Conservation (phyloP, 30 jellyfish, hydroid and myxozoan genomes). For the Cassiopea xamachana region DNA sequence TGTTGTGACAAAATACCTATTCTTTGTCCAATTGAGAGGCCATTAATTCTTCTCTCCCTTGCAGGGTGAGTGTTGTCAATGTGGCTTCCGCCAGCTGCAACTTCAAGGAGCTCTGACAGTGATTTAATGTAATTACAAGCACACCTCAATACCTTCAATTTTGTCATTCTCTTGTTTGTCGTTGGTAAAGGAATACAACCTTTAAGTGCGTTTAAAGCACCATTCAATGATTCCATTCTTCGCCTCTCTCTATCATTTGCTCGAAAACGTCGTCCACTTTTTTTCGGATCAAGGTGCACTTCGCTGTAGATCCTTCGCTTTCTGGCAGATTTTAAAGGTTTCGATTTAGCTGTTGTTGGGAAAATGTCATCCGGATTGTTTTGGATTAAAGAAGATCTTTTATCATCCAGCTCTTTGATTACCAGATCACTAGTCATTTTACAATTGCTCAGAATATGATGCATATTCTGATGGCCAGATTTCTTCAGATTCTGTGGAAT, state of each 20-base stretch:
- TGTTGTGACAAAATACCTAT: constrained; percentile 47
- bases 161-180: constrained; percentile 81
- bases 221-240: constrained; percentile 91
- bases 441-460: not conserved
- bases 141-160: constrained; percentile 71
- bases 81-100: constrained; percentile 25
- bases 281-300: constrained; percentile 87
- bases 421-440: constrained; percentile 26
- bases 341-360: not conserved
- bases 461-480: not conserved
- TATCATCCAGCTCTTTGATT: constrained; percentile 54
- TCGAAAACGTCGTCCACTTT: constrained; percentile 93
- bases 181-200: constrained; percentile 85
- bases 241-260: constrained; percentile 95
- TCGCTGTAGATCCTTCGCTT: constrained; percentile 86
- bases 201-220: constrained; percentile 88
- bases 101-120: constrained; percentile 73
- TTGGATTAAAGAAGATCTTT: constrained; percentile 43
- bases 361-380: constrained; percentile 24
- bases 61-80: not conserved
- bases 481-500: not conserved
- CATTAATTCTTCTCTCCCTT: constrained; percentile 51
- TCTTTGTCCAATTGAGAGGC: constrained; percentile 72
- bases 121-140: constrained; percentile 87
- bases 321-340: constrained; percentile 24